These are phyloP conservation scores for Ernsta delagoae DNA, from an alignment of 2,888 invertebrate species.

Conservation along the genomic window DNA sequence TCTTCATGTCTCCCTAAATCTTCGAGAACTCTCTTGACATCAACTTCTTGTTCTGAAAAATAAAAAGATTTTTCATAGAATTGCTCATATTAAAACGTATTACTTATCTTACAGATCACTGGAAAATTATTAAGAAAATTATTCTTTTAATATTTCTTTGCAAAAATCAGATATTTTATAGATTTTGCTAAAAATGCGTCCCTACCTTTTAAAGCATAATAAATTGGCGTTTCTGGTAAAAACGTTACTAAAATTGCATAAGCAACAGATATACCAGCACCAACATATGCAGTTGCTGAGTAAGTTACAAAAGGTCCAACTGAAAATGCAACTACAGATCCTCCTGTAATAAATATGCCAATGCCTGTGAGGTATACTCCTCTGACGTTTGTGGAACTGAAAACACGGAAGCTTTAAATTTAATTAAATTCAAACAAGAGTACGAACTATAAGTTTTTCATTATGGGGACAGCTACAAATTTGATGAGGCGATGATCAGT, in stretches of 20 bases:
- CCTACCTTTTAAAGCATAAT: constrained; percentile 50
- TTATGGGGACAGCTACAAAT: too few species aligned
- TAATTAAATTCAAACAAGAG: too few species aligned
- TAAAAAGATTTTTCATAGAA: too few species aligned
- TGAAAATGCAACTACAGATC: constrained; percentile 48
- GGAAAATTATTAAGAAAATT: too few species aligned
- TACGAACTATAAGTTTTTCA: too few species aligned
- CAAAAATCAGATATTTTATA: too few species aligned
- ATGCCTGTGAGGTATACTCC: constrained; percentile 53
- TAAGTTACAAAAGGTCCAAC: constrained; percentile 52
- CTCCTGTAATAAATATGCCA: constrained; percentile 50
- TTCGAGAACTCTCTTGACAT: constrained; percentile 4
- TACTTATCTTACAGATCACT: background rate
- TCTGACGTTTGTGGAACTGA: constrained; percentile 44
- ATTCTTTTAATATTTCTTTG: too few species aligned
- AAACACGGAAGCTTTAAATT: background rate
- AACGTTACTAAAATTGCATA: constrained; percentile 45
- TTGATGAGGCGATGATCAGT: too few species aligned
- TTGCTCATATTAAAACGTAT: background rate
- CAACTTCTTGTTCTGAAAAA: background rate
- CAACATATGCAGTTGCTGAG: constrained; percentile 45
- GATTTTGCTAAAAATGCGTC: too few species aligned
- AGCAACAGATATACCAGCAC: constrained; percentile 40
- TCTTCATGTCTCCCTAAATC: constrained; percentile 13
- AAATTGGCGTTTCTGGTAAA: constrained; percentile 56